These are phyloP conservation scores for Barnardius zonarius DNA, from an alignment of 2,113 vertebrate species.

Conservation along the genomic window DNA sequence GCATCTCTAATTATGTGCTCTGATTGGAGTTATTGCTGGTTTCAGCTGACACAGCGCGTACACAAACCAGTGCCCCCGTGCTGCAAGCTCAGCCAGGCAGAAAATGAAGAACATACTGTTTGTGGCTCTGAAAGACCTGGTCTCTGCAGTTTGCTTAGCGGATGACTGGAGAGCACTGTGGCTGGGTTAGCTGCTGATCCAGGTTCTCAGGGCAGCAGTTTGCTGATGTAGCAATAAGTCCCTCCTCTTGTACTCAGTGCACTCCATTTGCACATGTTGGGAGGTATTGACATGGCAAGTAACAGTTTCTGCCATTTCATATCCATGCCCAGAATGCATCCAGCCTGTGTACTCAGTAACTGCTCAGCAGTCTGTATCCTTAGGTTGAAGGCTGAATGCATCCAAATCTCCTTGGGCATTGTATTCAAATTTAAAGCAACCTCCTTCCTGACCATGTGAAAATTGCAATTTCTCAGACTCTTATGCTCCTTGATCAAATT, in stretches of 20 bases:
- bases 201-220: not conserved
- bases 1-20: not conserved
- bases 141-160: not conserved
- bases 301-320: not conserved
- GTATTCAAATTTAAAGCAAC: not conserved
- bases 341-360: not conserved
- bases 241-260: not conserved
- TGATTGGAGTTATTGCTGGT: not conserved
- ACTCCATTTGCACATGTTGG: not conserved
- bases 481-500: not conserved
- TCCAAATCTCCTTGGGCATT: not conserved
- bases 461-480: not conserved
- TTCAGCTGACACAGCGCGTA: not conserved
- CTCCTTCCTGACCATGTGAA: not conserved
- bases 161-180: not conserved
- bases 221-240: not conserved
- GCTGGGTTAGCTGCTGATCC: not conserved
- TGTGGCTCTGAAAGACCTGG: not conserved
- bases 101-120: slow-evolving; percentile 3
- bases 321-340: not conserved
- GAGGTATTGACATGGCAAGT: not conserved
- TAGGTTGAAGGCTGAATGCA: not conserved
- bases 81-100: not conserved
- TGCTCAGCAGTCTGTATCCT: not conserved
- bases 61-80: not conserved